A percentile compares a stretch with the other conserved stretches of the same genome.
Evolutionary conservation across 2,888 invertebrate genomes (phyloP).

Genomic region (Gisinianus flammeolus): DNA sequence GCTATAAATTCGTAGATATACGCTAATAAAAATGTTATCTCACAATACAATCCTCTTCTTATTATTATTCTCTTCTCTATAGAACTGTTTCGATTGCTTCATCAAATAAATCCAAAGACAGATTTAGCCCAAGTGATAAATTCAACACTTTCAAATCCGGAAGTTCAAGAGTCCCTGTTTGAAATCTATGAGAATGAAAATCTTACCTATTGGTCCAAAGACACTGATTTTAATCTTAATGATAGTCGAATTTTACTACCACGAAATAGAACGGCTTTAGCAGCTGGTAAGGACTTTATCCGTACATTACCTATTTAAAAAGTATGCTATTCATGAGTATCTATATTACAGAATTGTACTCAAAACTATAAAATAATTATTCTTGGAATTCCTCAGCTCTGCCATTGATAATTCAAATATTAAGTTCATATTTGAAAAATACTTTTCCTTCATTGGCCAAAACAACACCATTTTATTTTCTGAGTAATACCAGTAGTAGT

Average conservation of each 20-base stretch:
- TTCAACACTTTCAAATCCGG: slow-evolving; percentile 39
- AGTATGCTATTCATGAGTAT: no score
- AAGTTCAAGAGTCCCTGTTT: slow-evolving; percentile 46
- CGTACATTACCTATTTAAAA: no score
- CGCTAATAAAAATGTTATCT: neutral
- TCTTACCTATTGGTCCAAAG: slow-evolving; percentile 51
- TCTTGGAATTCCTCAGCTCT: slow-evolving; percentile 38
- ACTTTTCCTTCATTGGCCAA: slow-evolving; percentile 44
- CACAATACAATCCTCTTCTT: neutral
- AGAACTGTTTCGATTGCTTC: slow-evolving; percentile 51
- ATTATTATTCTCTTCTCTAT: neutral
- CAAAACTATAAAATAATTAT: no score
- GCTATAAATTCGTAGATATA: neutral
- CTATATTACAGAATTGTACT: no score
- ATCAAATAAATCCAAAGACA: slow-evolving; percentile 48
- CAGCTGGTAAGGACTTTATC: slow-evolving; percentile 36
- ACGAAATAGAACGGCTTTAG: slow-evolving; percentile 47
- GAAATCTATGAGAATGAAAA: slow-evolving; percentile 57
- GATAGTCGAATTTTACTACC: slow-evolving; percentile 44
- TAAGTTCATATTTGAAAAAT: slow-evolving; percentile 45
- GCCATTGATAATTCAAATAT: slow-evolving; percentile 50
- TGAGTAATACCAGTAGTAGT: neutral
- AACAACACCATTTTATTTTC: slow-evolving; percentile 49
- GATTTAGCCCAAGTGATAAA: slow-evolving; percentile 50
- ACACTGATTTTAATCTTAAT: slow-evolving; percentile 45